Evolutionary conservation across 1,140 invertebrate genomes (phyloP).

Genomic region (Lethrus apterus): DNA sequence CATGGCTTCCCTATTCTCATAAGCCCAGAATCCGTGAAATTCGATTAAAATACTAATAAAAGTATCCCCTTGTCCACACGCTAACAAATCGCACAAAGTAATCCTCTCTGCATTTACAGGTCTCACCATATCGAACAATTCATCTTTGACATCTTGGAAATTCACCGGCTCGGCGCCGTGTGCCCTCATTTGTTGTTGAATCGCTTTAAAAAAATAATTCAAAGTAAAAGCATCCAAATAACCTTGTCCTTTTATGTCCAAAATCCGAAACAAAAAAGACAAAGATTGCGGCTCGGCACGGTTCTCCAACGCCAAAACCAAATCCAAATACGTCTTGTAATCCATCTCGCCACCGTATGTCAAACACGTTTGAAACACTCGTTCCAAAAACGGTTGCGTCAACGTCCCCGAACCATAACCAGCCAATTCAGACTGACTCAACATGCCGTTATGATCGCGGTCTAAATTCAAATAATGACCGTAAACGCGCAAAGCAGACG

Average conservation of each 20-base stretch:
- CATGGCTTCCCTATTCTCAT: conserved; percentile 84
- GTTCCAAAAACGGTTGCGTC: conserved; percentile 85
- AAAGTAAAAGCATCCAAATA: conserved; percentile 86
- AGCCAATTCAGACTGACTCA: conserved; percentile 80
- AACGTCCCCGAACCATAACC: conserved; percentile 83
- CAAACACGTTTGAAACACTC: conserved; percentile 91
- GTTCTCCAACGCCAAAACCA: conserved; percentile 91
- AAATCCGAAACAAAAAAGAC: conserved; percentile 85
- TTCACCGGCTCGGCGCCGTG: conserved; percentile 79
- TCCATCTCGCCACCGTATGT: conserved; percentile 97
- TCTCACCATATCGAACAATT: conserved; percentile 97
- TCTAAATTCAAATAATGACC: conserved; percentile 91
- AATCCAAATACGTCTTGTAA: conserved; percentile 94
- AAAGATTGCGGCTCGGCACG: conserved; percentile 83
- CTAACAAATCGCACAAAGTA: conserved; percentile 76
- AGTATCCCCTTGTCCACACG: conserved; percentile 81
- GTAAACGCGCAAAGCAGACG: conserved; percentile 83
- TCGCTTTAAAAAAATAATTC: conserved; percentile 89
- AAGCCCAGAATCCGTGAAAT: conserved; percentile 93
- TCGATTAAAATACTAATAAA: conserved; percentile 92
- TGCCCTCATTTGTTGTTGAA: conserved; percentile 80
- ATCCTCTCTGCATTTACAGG: conserved; percentile 78
- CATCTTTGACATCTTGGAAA: conserved; percentile 93
- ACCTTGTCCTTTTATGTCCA: conserved; percentile 84
- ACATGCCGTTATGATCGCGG: conserved; percentile 91